Base-by-base conservation (phyloP, 2,113 vertebrate species). In the Tetraodon nigroviridis region DNA sequence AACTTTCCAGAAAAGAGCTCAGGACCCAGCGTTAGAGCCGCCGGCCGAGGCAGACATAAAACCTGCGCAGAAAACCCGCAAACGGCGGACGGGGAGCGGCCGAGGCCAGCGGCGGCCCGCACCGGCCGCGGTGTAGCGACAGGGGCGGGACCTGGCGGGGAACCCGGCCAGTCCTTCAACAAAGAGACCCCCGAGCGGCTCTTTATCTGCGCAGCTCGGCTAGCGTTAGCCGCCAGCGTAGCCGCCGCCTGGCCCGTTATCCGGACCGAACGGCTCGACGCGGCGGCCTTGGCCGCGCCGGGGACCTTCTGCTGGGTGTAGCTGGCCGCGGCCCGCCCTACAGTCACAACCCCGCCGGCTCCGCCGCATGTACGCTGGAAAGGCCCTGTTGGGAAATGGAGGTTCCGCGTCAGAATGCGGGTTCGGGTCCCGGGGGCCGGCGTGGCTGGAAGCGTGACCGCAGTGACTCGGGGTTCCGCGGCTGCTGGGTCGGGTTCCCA, bases 1-100 rank as follows among this genome's bases (percentile, higher is more conserved):
- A 87, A 86, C 72, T 70, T 88, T 87, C 81, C 78, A 84, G 76
- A 51, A 84, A n/a, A 64, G 27, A 4, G 3, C 42, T 10, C 20
- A 10, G 19, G 29, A 55, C 45, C 47, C 59, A 44, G 54, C 8
- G n/a, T n/a, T n/a, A n/a, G n/a, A n/a, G n/a, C n/a, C n/a, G n/a
- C n/a, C n/a, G n/a, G n/a, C n/a, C n/a, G n/a, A n/a, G n/a, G n/a
- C n/a, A n/a, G n/a, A n/a, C n/a, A n/a, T n/a, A n/a, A n/a, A n/a
- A 27, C 24, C 4, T 27, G 24, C 56, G 6, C 8, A 5, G 8
- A 32, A 7, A 32, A 2, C 8, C 29, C 11, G 58, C 56, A 24
- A 24, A 32, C 5, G 8, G 8, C 29, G 29, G 8, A 10, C 4
- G 27, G 27, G 27, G 27, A 29, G 7, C 29, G 29, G 6, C 32